phyloP scores from a whole-genome alignment of 2,888 invertebrate genomes.

The Pseudeuparius sepicola region DNA sequence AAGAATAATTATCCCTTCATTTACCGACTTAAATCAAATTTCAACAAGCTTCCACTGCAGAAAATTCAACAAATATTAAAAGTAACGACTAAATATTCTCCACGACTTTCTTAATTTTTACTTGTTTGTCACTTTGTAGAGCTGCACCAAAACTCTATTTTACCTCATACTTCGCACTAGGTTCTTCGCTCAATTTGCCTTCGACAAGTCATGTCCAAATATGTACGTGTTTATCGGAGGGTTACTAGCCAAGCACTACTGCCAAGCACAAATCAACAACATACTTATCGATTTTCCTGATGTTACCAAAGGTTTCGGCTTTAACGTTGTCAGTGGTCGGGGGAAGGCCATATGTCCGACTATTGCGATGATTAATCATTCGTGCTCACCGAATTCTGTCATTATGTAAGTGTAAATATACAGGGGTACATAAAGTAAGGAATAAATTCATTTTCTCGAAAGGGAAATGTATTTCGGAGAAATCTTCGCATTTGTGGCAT shows the following conservation, averaged over 20 bases:
- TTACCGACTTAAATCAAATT: constrained; percentile 21
- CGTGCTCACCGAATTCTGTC: constrained; percentile 25
- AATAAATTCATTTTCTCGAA: not conserved
- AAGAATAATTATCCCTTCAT: constrained; percentile 24
- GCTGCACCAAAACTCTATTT: constrained; percentile 20
- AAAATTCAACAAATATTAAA: constrained; percentile 23
- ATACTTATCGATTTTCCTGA: constrained; percentile 22
- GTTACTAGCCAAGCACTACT: constrained; percentile 25
- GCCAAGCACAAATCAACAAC: constrained; percentile 25
- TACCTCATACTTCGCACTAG: constrained; percentile 23
- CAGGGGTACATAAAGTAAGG: not conserved
- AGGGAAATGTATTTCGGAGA: too few relatives aligned
- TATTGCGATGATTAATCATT: constrained; percentile 24
- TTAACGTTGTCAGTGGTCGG: constrained; percentile 19
- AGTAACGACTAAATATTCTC: constrained; percentile 17
- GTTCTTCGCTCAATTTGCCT: constrained; percentile 23
- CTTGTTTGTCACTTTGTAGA: constrained; percentile 20
- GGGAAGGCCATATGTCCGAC: constrained; percentile 27
- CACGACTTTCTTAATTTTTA: constrained; percentile 2
- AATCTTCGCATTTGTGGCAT: too few relatives aligned
- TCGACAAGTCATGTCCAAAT: too few relatives aligned
- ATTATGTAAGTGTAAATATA: constrained; percentile 28
- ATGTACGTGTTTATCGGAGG: constrained; percentile 25
- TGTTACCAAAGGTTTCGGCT: constrained; percentile 17
- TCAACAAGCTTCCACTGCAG: constrained; percentile 17